Evolutionary conservation across 2,113 vertebrate genomes (phyloP), one percentile per base, ranked within the genome.

Genomic region (Malurus cyaneus): DNA sequence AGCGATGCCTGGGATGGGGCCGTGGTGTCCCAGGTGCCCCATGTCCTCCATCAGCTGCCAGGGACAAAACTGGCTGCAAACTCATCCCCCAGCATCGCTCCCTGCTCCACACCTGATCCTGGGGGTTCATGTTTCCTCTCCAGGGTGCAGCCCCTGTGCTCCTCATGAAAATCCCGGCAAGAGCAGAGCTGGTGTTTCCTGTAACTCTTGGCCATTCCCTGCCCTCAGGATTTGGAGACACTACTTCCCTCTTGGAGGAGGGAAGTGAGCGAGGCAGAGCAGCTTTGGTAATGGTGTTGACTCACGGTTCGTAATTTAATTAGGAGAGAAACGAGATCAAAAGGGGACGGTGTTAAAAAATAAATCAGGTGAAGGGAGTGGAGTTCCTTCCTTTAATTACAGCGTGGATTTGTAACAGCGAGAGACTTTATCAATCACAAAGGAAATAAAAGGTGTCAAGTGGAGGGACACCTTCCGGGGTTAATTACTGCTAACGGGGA

Each of bases 351-450:
- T 42, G 66, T 86, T 95, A 93, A 94, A 82, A 91, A 80, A 83
- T 86, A 95, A 93, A 93, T 94, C 94, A 92, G 86, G 90, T 73
- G 69, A 54, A 71, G 67, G 88, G 92, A 95, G 92, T 16, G 82
- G 76, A 95, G 92, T 72, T 77, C 86, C 53, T 90, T 67, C 53
- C 82, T 70, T 88, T 94, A 90, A 93, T 96, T 92, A 94, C 34
- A 1, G 28, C 1, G 1, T 80, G 90, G 92, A 82, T 92, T 90
- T 92, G 90, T 88, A 86, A 83, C 18, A 9, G 59, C 1, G 9
- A 93, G 42, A 79, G 34, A 14, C 54, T 77, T 81, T 67, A 67
- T 95, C 94, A 83, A 50, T 95, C 95, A 92, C 82, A 29, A 46
- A 44, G 31, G 71, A 34, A 85, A 93, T 62, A 57, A 72, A 91